These are phyloP conservation scores for Proisotoma minuta DNA, from an alignment of 2,888 invertebrate genomes.

Conservation along the genomic window DNA sequence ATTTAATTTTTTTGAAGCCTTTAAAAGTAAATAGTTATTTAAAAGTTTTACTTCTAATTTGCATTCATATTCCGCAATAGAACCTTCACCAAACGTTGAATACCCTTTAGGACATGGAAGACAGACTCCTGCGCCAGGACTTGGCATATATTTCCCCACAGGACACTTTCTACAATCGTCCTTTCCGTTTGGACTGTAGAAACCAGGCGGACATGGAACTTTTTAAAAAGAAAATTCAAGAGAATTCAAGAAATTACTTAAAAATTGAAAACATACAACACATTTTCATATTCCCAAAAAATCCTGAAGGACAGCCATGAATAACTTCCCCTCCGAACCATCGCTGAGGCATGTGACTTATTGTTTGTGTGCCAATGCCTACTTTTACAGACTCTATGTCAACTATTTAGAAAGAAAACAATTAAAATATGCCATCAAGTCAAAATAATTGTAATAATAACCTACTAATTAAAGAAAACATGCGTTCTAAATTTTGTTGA, in stretches of 20 bases:
- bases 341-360: no score
- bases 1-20: neutral
- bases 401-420: constrained; percentile 7
- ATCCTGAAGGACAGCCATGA: constrained; percentile 11
- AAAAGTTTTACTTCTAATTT: neutral
- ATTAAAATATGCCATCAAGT: no score
- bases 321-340: neutral
- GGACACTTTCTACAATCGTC: constrained; percentile 1
- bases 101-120: neutral
- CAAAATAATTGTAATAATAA: no score
- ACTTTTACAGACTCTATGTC: neutral
- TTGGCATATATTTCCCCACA: constrained; percentile 6
- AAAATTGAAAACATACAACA: neutral
- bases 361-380: no score
- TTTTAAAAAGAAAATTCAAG: no score
- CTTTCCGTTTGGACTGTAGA: constrained; percentile 13
- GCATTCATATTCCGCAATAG: constrained; percentile 4
- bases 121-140: constrained; percentile 5
- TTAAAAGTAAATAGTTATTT: neutral
- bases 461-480: constrained; percentile 10
- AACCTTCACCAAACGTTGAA: constrained; percentile 6
- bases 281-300: constrained; percentile 7
- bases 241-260: neutral
- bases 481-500: constrained; percentile 9
- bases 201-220: constrained; percentile 11